Percentiles rank a stretch among this genome's conserved stretches.
Evolutionary conservation across 2,888 invertebrate genomes (phyloP).

Genomic region (Geophilus truncorum): DNA sequence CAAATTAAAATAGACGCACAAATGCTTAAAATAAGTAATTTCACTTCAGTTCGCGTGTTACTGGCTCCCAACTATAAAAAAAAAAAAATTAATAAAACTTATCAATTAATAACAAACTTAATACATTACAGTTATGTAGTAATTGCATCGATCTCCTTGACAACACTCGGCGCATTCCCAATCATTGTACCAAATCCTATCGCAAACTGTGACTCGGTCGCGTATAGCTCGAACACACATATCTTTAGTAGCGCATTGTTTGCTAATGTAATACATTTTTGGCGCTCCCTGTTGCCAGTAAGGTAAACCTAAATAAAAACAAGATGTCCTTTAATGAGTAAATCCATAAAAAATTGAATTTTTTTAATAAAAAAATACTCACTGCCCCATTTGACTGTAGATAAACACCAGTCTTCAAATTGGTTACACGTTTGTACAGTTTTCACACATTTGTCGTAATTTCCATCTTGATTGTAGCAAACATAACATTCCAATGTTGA

Average conservation of each 20-base stretch:
- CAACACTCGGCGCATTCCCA: slow-evolving; percentile 97
- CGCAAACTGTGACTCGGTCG: slow-evolving; percentile 70
- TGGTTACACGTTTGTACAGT: slow-evolving; percentile 86
- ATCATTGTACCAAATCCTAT: slow-evolving; percentile 88
- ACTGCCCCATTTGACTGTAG: slow-evolving; percentile 90
- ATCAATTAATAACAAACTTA: not conserved
- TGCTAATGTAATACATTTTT: slow-evolving; percentile 89
- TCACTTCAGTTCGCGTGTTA: not conserved
- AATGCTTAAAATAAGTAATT: not conserved
- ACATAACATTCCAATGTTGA: slow-evolving; percentile 86
- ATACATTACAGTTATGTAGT: slow-evolving; percentile 72
- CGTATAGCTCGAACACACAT: slow-evolving; percentile 68
- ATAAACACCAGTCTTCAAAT: slow-evolving; percentile 77
- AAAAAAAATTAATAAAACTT: not conserved
- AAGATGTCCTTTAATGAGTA: too few relatives aligned
- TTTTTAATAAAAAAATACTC: slow-evolving; percentile 43
- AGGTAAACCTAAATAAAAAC: slow-evolving; percentile 68
- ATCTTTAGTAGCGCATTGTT: slow-evolving; percentile 75
- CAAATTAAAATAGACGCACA: not conserved
- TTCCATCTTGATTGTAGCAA: slow-evolving; percentile 86
- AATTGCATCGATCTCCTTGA: slow-evolving; percentile 91
- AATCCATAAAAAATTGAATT: not conserved
- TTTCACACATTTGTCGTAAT: slow-evolving; percentile 84
- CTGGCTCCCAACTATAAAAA: not conserved
- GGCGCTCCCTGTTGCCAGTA: slow-evolving; percentile 90